A percentile compares a stretch with the other conserved stretches of the same genome.
phyloP scores from a whole-genome alignment of 2,888 invertebrate species.

The Protula sp. region DNA sequence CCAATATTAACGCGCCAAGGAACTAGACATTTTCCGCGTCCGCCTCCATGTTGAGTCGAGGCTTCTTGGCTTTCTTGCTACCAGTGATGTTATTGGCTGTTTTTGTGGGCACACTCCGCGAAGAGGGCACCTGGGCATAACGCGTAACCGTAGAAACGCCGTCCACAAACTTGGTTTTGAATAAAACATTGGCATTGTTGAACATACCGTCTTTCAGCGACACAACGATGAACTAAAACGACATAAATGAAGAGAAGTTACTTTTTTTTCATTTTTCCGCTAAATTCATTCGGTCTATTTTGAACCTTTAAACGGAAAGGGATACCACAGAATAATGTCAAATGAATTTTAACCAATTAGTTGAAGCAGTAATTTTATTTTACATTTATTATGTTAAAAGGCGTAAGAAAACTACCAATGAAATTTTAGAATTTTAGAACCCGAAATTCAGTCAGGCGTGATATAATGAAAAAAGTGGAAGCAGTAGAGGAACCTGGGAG shows the following conservation, averaged over 20 bases:
- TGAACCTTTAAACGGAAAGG: no score
- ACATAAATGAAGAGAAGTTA: not conserved
- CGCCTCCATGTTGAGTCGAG: not conserved
- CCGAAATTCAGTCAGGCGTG: no score
- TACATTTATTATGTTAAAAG: no score
- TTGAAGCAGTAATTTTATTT: no score
- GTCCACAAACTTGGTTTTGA: conserved; percentile 88
- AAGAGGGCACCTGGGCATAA: conserved; percentile 32
- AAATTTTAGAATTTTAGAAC: no score
- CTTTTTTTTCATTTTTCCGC: no score
- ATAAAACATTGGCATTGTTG: conserved; percentile 96
- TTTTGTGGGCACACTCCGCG: not conserved
- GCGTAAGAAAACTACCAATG: no score
- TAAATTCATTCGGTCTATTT: no score
- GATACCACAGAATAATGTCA: no score
- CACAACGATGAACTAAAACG: conserved; percentile 86
- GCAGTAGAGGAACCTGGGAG: conserved; percentile 60
- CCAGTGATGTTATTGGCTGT: not conserved
- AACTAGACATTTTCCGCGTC: not conserved
- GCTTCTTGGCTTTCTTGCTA: not conserved
- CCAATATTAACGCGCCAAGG: no score
- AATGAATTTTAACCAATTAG: no score
- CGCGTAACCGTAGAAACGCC: conserved; percentile 81
- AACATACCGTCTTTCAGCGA: conserved; percentile 99
- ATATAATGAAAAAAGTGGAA: no score